Base-by-base conservation (phyloP, 2,113 vertebrate genomes). In the Apeltes quadracus region DNA sequence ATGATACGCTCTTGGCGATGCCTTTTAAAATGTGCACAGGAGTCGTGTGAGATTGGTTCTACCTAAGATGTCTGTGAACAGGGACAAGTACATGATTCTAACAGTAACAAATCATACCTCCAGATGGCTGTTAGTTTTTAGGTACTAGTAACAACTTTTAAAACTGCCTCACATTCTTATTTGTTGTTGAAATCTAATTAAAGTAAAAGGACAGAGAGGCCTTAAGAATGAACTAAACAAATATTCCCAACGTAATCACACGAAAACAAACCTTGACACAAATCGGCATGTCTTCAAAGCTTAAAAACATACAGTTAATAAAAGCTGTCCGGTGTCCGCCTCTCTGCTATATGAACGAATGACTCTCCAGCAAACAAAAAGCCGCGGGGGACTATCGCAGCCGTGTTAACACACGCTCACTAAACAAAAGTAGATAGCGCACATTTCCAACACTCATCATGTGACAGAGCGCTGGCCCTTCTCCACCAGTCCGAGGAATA, bases 401-500 rank as follows among this genome's bases (percentile, higher is more conserved):
- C 56, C 90, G 82, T 81, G 77, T 88, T 82, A 67, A 84, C 84
- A 87, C 74, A 75, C 77, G 69, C 63, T 66, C 73, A 3, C 27
- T 55, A 73, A 61, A 91, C 89, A 88, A 87, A 86, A 82, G 84
- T 80, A 82, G 84, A 79, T 69, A 79, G 74, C 34, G 76, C 83
- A 75, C 72, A 82, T 58, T 51, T 64, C 87, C 70, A 85, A 90
- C 91, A 86, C 89, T 91, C 88, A 84, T 91, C 91, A 81, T 84
- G 85, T 86, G 84, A 88, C 82, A 79, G 85, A 85, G 84, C 64
- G 93, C 92, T 92, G 93, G 94, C 92, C 91, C 90, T 93, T 94
- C 93, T 95, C 95, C 94, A 95, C 88, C 88, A 92, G 88, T 79
- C 84, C 89, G 76, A 84, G 82, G 87, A 88, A 93, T 92, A 92